Conservation (phyloP, 2,113 vertebrate species). For the Corydoras sp. region DNA sequence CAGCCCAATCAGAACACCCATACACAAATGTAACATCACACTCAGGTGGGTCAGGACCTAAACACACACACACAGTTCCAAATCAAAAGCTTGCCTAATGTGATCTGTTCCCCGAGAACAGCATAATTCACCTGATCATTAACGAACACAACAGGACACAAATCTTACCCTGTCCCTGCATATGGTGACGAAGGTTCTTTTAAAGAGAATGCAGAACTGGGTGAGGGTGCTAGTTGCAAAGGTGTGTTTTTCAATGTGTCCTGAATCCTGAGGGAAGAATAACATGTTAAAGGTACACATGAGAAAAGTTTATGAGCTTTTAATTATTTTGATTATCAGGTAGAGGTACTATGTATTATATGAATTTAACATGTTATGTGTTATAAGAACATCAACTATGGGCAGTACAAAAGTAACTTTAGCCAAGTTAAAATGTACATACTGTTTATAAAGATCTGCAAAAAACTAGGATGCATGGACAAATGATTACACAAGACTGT, state of each 20-base stretch:
- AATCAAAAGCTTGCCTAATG: neutral
- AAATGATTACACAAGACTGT: too few relatives aligned
- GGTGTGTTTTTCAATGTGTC: conserved; percentile 88
- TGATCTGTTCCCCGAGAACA: too few relatives aligned
- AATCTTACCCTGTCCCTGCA: conserved; percentile 84
- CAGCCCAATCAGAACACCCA: conserved; percentile 90
- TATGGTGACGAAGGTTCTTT: conserved; percentile 89
- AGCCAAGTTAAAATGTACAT: too few relatives aligned
- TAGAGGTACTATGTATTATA: too few relatives aligned
- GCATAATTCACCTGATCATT: too few relatives aligned
- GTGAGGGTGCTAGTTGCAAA: conserved; percentile 91
- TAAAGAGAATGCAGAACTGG: conserved; percentile 97
- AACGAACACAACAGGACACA: neutral
- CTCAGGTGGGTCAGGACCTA: conserved; percentile 94
- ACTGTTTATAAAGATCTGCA: too few relatives aligned
- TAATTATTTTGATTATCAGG: too few relatives aligned
- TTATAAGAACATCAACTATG: too few relatives aligned
- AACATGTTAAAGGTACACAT: neutral
- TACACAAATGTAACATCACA: conserved; percentile 88
- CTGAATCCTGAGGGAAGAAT: conserved; percentile 64
- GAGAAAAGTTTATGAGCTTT: neutral
- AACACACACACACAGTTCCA: conserved; percentile 16
- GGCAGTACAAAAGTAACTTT: too few relatives aligned
- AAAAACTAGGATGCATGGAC: too few relatives aligned
- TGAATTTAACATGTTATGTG: too few relatives aligned